phyloP scores from a whole-genome alignment of 1,140 invertebrate species.

The Medauroidea extradentata region DNA sequence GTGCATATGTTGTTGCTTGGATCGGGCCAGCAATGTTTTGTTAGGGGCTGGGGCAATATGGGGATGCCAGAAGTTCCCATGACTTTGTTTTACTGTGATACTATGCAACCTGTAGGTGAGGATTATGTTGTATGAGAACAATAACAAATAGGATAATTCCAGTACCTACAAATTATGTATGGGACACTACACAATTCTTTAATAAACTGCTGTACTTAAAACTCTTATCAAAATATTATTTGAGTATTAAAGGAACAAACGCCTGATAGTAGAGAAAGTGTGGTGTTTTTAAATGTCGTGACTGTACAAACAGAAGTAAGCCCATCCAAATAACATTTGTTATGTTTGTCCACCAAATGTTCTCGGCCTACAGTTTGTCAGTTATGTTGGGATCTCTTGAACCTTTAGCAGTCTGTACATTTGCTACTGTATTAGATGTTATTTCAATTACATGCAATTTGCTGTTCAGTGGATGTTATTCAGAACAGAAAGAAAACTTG shows the following conservation, averaged over 20 bases:
- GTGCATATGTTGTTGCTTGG: slow-evolving; percentile 1
- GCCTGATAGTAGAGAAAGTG: neutral
- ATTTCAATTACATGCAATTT: slow-evolving; percentile 15
- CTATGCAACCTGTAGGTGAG: slow-evolving; percentile 17
- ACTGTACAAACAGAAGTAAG: too few relatives aligned
- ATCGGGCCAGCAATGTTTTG: slow-evolving; percentile 5
- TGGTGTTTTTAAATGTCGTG: neutral
- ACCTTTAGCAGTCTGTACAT: slow-evolving; percentile 14
- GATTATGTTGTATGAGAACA: neutral
- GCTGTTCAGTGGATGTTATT: slow-evolving; percentile 23
- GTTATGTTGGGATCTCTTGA: too few relatives aligned
- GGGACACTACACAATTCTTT: neutral
- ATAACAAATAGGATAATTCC: neutral
- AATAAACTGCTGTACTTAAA: neutral
- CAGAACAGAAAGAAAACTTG: slow-evolving; percentile 17
- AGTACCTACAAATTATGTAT: neutral
- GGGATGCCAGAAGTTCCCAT: slow-evolving; percentile 9
- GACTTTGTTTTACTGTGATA: slow-evolving; percentile 21
- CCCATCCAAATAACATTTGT: too few relatives aligned
- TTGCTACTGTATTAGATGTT: slow-evolving; percentile 24
- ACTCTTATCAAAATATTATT: neutral
- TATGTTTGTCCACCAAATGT: too few relatives aligned
- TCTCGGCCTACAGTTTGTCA: too few relatives aligned
- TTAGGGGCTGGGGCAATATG: slow-evolving; percentile 13
- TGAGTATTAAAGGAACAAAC: neutral